Evolutionary conservation across 92 coral and sea anemone genomes (phyloP).

Genomic region (Chrysogorgia sp.): DNA sequence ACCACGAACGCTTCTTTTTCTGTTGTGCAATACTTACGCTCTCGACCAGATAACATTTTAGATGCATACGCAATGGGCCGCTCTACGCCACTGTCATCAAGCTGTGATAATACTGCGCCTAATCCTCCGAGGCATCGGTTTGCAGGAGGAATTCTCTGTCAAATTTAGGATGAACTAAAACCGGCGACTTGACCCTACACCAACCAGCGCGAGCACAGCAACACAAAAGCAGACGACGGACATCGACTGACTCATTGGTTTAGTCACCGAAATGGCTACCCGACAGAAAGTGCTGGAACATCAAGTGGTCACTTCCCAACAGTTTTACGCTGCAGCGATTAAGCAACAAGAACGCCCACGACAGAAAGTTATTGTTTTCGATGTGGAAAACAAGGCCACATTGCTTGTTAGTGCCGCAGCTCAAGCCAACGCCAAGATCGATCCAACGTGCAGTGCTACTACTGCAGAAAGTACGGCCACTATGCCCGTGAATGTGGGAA

Average conservation of each 20-base stretch:
- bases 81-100: slow-evolving; percentile 42
- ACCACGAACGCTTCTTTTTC: slow-evolving; percentile 42
- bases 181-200: slow-evolving; percentile 31
- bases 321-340: too few species aligned
- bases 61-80: slow-evolving; percentile 39
- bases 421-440: slow-evolving; percentile 31
- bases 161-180: slow-evolving; percentile 31
- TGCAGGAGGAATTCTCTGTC: slow-evolving; percentile 28
- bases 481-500: neutral
- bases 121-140: slow-evolving; percentile 50
- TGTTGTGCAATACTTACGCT: slow-evolving; percentile 32
- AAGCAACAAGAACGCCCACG: too few species aligned
- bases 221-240: too few species aligned
- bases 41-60: slow-evolving; percentile 26
- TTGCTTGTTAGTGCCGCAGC: slow-evolving; percentile 23
- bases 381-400: too few species aligned
- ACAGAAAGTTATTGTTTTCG: too few species aligned
- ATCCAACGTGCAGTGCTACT: slow-evolving; percentile 12
- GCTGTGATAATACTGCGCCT: slow-evolving; percentile 43
- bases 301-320: too few species aligned
- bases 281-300: too few species aligned
- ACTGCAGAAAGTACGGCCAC: too few species aligned
- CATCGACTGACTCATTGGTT: too few species aligned
- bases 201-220: too few species aligned
- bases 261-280: too few species aligned